These are phyloP conservation scores for Drosophila micromelanica DNA, from an alignment of 1,140 invertebrate genomes.

Conservation along the genomic window DNA sequence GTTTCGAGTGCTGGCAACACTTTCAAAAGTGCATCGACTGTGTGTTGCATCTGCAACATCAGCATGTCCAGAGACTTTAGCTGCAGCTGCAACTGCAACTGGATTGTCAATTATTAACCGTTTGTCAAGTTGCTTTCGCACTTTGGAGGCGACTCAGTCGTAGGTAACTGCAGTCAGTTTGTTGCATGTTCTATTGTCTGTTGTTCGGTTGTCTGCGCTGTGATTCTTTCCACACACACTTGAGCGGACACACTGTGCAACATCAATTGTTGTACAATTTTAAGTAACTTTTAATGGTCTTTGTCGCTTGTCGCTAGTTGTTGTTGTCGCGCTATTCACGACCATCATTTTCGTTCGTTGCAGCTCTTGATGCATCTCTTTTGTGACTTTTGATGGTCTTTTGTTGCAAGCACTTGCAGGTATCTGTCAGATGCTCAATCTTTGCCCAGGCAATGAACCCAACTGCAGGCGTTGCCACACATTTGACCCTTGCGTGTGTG, in stretches of 20 bases:
- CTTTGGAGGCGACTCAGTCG: slow-evolving; percentile 51
- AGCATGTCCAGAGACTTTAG: slow-evolving; percentile 29
- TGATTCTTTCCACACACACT: slow-evolving; percentile 77
- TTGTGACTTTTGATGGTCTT: slow-evolving; percentile 30
- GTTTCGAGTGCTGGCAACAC: slow-evolving; percentile 62
- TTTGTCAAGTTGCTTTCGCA: slow-evolving; percentile 74
- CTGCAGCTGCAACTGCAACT: slow-evolving; percentile 51
- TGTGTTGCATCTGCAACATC: slow-evolving; percentile 19
- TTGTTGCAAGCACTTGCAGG: slow-evolving; percentile 26
- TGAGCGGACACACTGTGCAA: slow-evolving; percentile 44
- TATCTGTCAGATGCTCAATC: slow-evolving; percentile 34
- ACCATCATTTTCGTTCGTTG: slow-evolving; percentile 23
- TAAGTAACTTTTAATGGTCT: slow-evolving; percentile 68
- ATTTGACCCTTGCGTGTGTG: slow-evolving; percentile 46
- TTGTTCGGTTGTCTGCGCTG: slow-evolving; percentile 2
- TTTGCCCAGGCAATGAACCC: slow-evolving; percentile 28
- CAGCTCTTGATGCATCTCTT: slow-evolving; percentile 25
- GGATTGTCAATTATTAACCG: slow-evolving; percentile 74
- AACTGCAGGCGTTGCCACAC: slow-evolving; percentile 1
- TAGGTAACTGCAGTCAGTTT: slow-evolving; percentile 36
- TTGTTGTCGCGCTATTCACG: slow-evolving; percentile 15
- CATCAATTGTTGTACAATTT: slow-evolving; percentile 58
- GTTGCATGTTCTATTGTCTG: slow-evolving; percentile 70
- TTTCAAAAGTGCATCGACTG: slow-evolving; percentile 73
- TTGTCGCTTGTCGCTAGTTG: slow-evolving; percentile 35